Percentiles rank a stretch among this genome's conserved stretches.
These are phyloP conservation scores for Caenorhabditis sinica DNA, from an alignment of 2,888 invertebrate genomes.

Conservation along the genomic window DNA sequence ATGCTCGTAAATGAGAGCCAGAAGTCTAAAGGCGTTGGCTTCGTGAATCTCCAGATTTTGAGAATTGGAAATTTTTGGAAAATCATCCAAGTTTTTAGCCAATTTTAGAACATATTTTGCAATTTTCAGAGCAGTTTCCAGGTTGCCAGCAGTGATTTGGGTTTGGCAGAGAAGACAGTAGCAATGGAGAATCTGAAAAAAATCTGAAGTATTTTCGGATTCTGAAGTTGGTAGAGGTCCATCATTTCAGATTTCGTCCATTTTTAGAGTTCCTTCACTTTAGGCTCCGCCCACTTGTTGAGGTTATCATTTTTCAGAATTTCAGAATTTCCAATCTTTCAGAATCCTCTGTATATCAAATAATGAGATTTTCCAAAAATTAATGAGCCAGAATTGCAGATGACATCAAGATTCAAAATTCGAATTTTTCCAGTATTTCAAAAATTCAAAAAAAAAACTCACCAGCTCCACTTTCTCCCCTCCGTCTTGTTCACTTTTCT, in stretches of 20 bases:
- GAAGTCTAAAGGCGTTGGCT: slow-evolving; percentile 55
- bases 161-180: slow-evolving; percentile 61
- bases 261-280: too few species aligned
- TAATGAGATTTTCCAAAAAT: too few species aligned
- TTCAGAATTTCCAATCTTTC: too few species aligned
- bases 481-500: neutral
- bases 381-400: too few species aligned
- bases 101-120: slow-evolving; percentile 49
- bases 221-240: too few species aligned
- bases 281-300: too few species aligned
- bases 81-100: neutral
- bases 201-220: too few species aligned
- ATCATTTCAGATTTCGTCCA: too few species aligned
- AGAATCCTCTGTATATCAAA: too few species aligned
- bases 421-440: neutral
- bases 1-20: slow-evolving; percentile 68
- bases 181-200: slow-evolving; percentile 51
- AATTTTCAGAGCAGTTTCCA: slow-evolving; percentile 55
- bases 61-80: too few species aligned
- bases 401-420: too few species aligned
- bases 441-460: slow-evolving; percentile 16
- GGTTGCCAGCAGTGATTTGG: slow-evolving; percentile 53
- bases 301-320: too few species aligned
- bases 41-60: slow-evolving; percentile 26
- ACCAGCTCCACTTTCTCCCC: slow-evolving; percentile 38